These are phyloP conservation scores for Chitala chitala DNA, from an alignment of 2,113 vertebrate species.

Conservation along the genomic window DNA sequence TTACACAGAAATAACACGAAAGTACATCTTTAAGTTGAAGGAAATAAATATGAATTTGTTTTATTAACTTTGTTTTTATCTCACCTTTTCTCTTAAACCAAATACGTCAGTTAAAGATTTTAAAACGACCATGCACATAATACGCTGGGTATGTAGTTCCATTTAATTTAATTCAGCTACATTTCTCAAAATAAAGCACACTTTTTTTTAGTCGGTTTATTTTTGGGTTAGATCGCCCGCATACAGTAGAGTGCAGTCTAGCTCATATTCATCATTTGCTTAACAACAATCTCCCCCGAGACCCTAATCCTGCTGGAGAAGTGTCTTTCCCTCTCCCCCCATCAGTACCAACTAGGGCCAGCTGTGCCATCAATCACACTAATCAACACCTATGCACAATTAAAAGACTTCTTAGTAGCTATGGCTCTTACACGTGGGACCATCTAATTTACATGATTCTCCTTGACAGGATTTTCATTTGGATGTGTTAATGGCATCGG, in stretches of 20 bases:
- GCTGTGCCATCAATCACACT: slow-evolving; percentile 42
- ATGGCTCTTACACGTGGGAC: slow-evolving; percentile 41
- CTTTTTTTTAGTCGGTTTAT: no score
- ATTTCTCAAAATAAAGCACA: no score
- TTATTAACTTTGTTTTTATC: no score
- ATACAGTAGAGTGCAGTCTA: not conserved
- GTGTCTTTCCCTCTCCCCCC: not conserved
- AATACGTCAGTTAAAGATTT: no score
- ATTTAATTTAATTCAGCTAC: no score
- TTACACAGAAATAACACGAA: no score
- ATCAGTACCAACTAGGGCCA: not conserved
- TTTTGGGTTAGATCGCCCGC: not conserved
- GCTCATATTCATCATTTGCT: not conserved
- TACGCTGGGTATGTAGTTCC: no score
- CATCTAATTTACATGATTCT: slow-evolving; percentile 57
- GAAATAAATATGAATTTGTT: no score
- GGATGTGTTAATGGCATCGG: not conserved
- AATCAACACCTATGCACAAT: slow-evolving; percentile 60
- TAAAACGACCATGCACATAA: no score
- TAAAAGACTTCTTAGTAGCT: slow-evolving; percentile 49
- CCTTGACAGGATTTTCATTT: slow-evolving; percentile 19
- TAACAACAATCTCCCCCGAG: not conserved
- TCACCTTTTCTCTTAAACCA: no score
- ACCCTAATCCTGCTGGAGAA: not conserved
- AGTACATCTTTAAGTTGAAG: no score